phyloP scores from a whole-genome alignment of 2,888 invertebrate genomes.

The Hybos culiciformis region DNA sequence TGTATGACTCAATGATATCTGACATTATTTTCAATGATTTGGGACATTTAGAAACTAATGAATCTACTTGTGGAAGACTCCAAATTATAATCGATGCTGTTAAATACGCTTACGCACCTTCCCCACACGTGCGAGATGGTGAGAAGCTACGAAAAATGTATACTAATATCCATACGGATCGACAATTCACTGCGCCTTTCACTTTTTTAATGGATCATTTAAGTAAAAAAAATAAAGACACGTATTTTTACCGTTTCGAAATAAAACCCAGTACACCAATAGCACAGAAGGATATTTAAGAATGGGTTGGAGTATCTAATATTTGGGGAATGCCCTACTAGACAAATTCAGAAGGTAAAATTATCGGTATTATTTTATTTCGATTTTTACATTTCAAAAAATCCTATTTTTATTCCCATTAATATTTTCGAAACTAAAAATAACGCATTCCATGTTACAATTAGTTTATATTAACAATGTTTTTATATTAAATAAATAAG shows the following conservation, averaged over 20 bases:
- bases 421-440: no score
- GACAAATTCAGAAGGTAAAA: conserved; percentile 39
- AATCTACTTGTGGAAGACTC: conserved; percentile 46
- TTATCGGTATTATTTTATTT: no score
- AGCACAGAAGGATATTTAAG: conserved; percentile 51
- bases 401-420: no score
- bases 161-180: conserved; percentile 60
- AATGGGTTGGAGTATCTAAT: conserved; percentile 69
- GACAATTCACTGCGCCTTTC: conserved; percentile 57
- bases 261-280: conserved; percentile 52
- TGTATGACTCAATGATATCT: conserved; percentile 46
- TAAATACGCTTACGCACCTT: conserved; percentile 60
- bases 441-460: no score
- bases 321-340: conserved; percentile 71
- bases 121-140: conserved; percentile 47
- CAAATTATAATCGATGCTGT: conserved; percentile 58
- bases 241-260: conserved; percentile 65
- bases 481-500: no score
- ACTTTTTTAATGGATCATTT: conserved; percentile 52
- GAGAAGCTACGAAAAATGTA: conserved; percentile 48
- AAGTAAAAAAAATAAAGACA: conserved; percentile 41
- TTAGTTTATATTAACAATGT: no score
- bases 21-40: conserved; percentile 50
- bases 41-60: conserved; percentile 39
- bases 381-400: no score